Conservation (phyloP, 2,113 vertebrate species). For the Thomomys bottae region DNA sequence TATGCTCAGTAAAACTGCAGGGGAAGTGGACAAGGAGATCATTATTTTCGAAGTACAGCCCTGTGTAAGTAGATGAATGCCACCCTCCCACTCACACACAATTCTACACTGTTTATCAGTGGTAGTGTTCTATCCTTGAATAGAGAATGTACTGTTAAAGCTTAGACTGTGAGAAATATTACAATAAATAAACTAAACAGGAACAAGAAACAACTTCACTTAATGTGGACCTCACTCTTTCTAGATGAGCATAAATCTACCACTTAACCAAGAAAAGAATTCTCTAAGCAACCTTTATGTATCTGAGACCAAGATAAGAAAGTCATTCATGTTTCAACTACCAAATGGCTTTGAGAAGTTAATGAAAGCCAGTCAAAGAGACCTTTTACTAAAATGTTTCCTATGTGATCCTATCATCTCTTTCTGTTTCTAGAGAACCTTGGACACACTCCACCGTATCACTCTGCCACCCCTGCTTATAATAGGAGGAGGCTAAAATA, state of each 20-base stretch:
- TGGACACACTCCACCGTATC: rapidly evolving
- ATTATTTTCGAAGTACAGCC: neutral
- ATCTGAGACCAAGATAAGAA: no score
- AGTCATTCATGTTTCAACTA: neutral
- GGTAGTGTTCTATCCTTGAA: neutral
- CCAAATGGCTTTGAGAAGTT: neutral
- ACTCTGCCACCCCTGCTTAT: neutral
- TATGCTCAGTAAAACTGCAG: neutral
- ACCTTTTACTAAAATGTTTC: neutral
- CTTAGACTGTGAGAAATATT: neutral
- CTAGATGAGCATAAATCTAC: neutral
- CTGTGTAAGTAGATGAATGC: neutral
- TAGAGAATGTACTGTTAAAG: neutral
- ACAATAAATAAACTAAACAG: neutral
- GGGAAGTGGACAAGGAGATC: rapidly evolving
- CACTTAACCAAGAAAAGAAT: neutral
- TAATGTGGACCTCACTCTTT: neutral
- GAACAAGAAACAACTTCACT: neutral
- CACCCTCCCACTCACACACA: neutral
- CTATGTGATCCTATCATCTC: neutral
- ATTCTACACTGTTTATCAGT: neutral
- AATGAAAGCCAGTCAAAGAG: neutral
- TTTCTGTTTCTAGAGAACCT: neutral
- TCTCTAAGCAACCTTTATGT: no score
- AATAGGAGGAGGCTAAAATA: neutral